Evolutionary conservation across 2,888 invertebrate genomes (phyloP).

Genomic region (Sipunculus nudus): DNA sequence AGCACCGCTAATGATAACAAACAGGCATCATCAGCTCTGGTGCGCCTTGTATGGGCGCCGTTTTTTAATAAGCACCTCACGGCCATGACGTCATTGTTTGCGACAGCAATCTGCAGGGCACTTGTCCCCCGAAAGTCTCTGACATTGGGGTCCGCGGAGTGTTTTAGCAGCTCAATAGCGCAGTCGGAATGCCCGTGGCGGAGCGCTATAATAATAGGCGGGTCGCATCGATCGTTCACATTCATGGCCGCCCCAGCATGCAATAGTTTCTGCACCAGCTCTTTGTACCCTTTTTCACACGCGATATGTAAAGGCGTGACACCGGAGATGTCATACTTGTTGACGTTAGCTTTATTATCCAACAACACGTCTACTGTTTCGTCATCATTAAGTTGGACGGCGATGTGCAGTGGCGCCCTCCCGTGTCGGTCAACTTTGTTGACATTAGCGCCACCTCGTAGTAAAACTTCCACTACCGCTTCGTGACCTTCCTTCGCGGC

Average conservation of each 20-base stretch:
- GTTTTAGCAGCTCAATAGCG: slow-evolving; percentile 22
- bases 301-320: slow-evolving; percentile 35
- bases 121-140: slow-evolving; percentile 22
- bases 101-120: slow-evolving; percentile 29
- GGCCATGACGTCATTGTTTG: slow-evolving; percentile 20
- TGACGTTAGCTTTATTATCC: slow-evolving; percentile 22
- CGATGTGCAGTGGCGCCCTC: slow-evolving; percentile 33
- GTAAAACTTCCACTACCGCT: slow-evolving; percentile 35
- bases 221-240: slow-evolving; percentile 6
- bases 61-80: slow-evolving; percentile 17
- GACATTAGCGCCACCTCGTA: slow-evolving; percentile 34
- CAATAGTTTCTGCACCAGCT: slow-evolving; percentile 27
- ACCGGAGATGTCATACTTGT: slow-evolving; percentile 20
- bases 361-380: slow-evolving; percentile 37
- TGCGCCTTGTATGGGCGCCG: slow-evolving; percentile 18
- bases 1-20: slow-evolving; percentile 26
- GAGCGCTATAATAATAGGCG: slow-evolving; percentile 27
- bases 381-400: slow-evolving; percentile 32
- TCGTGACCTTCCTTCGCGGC: slow-evolving; percentile 39
- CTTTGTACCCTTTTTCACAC: slow-evolving; percentile 27
- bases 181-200: slow-evolving; percentile 24
- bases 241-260: slow-evolving; percentile 29
- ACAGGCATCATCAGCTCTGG: slow-evolving; percentile 11
- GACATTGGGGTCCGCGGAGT: slow-evolving; percentile 32
- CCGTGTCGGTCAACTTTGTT: slow-evolving; percentile 37